phyloP scores from a whole-genome alignment of 2,113 vertebrate species.

The Chloroceryle aenea region DNA sequence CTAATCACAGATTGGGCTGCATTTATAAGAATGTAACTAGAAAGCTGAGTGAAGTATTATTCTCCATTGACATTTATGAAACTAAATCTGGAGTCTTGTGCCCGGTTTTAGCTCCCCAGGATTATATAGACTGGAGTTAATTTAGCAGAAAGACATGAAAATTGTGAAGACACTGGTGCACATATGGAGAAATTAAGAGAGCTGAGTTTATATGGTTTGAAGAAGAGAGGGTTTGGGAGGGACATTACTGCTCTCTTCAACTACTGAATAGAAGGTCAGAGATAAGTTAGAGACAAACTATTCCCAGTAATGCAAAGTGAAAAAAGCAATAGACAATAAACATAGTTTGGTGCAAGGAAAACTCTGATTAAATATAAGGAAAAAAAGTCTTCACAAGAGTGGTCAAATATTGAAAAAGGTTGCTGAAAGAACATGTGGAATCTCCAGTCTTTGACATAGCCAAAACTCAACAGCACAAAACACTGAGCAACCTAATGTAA shows the following conservation, averaged over 20 bases:
- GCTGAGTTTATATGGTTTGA: neutral
- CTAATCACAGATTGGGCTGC: neutral
- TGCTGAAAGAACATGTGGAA: neutral
- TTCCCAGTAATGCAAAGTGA: neutral
- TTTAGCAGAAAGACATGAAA: neutral
- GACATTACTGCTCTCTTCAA: neutral
- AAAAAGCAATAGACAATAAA: neutral
- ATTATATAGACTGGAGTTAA: neutral
- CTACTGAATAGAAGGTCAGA: neutral
- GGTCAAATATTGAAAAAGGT: neutral
- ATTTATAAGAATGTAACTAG: neutral
- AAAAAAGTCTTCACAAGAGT: neutral
- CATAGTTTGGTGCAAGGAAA: neutral
- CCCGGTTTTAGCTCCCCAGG: neutral
- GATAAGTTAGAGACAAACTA: neutral
- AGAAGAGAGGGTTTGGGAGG: too few relatives aligned
- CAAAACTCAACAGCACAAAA: neutral
- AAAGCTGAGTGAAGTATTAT: neutral
- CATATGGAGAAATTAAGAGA: neutral
- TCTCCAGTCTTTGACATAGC: neutral
- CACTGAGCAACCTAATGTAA: neutral
- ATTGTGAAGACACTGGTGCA: neutral
- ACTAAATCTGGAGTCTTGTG: too few relatives aligned
- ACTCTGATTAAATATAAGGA: neutral
- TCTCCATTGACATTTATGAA: neutral